Evolutionary conservation across 2,888 invertebrate species (phyloP), one percentile per base, ranked within the genome.

Genomic region (Drosophila prolongata): DNA sequence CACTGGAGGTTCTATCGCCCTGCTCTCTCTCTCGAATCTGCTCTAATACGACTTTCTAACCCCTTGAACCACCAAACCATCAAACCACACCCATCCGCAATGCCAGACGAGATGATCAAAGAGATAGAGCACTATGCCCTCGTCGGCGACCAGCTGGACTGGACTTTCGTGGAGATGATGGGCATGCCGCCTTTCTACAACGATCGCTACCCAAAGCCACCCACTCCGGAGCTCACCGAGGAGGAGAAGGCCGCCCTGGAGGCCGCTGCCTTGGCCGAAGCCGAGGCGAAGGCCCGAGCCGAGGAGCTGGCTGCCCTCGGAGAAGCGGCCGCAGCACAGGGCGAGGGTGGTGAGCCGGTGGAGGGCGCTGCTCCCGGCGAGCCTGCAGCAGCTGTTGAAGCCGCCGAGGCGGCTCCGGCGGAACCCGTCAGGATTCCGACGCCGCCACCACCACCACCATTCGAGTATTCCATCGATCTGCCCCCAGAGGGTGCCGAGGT

Each of bases 51-150:
- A 52, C 53, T 78, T 55, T 80, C 75, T 58, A 67, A 70, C 68
- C 75, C 76, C 74, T 46, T 43, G 65, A 71, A 70, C 59, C 68
- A 57, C 43, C 30, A 38, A 67, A 34, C 37, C 38, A 40, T 24
- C 27, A 44, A 40, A 50, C 37, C 40, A 14, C 30, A 44, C 40
- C 43, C 27, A 40, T 53, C 27, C 24, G 38, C 37, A 37, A 40
- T 43, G 54, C 14, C 73, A 96, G 97, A 97, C 95, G 96, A 97
- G 92, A 94, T 96, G 93, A 96, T 97, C 93, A 93, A 93, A 91
- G 96, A 96, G 93, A 98, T 96, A 94, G 97, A 98, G 94, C 95
- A 95, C 93, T 98, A 95, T 95, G 97, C 97, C 94, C 95, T 96
- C 92, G 96, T 98, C 93, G 97, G 96, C 89, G 96, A 98, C 93